Conservation (phyloP, 2,113 vertebrate genomes). For the Hydropotes inermis region DNA sequence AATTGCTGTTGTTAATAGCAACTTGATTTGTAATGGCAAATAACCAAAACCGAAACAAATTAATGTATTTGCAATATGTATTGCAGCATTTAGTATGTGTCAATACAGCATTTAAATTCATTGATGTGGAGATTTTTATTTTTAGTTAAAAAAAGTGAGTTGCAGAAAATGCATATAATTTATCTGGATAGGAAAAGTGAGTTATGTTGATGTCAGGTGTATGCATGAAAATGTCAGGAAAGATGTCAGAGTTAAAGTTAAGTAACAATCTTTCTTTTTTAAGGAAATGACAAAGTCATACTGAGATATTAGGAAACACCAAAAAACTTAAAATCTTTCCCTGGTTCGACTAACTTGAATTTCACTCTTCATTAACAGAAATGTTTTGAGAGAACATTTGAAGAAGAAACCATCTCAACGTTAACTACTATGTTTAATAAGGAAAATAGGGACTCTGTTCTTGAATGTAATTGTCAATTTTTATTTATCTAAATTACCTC, state of each 20-base stretch:
- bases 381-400: neutral
- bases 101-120: neutral
- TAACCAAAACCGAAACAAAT: neutral
- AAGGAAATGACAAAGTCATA: neutral
- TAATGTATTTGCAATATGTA: neutral
- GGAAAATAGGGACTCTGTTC: neutral
- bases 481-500: neutral
- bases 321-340: neutral
- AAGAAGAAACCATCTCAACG: neutral
- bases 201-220: neutral
- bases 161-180: neutral
- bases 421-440: neutral
- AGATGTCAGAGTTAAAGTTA: neutral
- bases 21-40: neutral
- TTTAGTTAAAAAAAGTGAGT: neutral
- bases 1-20: neutral
- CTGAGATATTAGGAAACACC: neutral
- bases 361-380: neutral
- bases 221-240: neutral
- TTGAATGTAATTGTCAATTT: neutral
- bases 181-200: neutral
- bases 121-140: neutral
- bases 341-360: neutral
- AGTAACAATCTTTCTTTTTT: neutral
- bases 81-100: neutral